phyloP scores from a whole-genome alignment of 2,888 invertebrate species.

The Mycalesis mineus region DNA sequence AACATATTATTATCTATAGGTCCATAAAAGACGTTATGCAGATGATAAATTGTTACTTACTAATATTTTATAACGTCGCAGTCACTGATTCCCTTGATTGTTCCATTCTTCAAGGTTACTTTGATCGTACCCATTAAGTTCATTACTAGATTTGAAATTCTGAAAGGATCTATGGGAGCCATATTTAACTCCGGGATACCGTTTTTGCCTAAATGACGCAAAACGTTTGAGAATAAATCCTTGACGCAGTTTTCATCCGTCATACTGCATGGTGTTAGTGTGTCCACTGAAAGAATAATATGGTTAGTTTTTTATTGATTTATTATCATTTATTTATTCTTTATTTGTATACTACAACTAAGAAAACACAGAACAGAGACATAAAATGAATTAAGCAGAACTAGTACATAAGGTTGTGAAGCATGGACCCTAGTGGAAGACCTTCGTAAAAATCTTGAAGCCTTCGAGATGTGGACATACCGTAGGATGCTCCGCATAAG shows the following conservation, averaged over 20 bases:
- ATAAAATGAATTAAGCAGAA: too few relatives aligned
- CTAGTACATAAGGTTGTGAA: too few relatives aligned
- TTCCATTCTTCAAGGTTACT: conserved; percentile 41
- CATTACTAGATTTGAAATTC: conserved; percentile 36
- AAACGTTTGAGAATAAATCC: conserved; percentile 30
- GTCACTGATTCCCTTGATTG: conserved; percentile 35
- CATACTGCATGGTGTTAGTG: conserved; percentile 41
- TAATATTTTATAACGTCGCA: background rate
- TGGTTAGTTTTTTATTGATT: too few relatives aligned
- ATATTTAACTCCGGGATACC: conserved; percentile 43
- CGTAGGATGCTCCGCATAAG: too few relatives aligned
- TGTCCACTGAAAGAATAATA: conserved; percentile 45
- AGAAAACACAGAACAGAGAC: too few relatives aligned
- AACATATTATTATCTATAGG: too few relatives aligned
- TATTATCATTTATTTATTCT: too few relatives aligned
- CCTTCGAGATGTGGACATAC: too few relatives aligned
- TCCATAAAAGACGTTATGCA: too few relatives aligned
- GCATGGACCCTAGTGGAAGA: too few relatives aligned
- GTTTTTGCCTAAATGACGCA: conserved; percentile 34
- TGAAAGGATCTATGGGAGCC: conserved; percentile 44
- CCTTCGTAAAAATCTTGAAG: too few relatives aligned
- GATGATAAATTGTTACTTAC: background rate
- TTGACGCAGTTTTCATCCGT: conserved; percentile 40
- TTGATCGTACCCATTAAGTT: conserved; percentile 35
- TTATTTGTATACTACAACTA: too few relatives aligned